Percentiles rank a stretch among this genome's conserved stretches.
Conservation (phyloP, 1,140 invertebrate genomes). For the Polypedilum pembai region DNA sequence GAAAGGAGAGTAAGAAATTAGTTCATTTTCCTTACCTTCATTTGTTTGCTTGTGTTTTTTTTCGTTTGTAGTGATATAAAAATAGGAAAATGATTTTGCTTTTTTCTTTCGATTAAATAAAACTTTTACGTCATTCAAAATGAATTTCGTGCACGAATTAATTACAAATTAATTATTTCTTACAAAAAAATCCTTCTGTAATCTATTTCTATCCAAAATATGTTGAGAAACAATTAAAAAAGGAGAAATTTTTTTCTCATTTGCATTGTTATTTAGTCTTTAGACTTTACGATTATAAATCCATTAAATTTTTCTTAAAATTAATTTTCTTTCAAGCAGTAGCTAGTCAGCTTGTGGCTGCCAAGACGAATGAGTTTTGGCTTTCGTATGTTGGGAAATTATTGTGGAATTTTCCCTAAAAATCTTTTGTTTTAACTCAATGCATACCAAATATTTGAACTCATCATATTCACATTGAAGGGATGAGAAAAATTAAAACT, state of each 20-base stretch:
- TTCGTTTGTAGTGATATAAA: neutral
- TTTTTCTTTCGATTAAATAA: neutral
- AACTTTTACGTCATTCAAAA: neutral
- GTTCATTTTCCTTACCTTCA: neutral
- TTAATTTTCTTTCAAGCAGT: neutral
- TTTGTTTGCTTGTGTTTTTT: neutral
- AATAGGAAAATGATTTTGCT: neutral
- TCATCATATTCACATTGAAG: neutral
- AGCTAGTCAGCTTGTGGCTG: neutral
- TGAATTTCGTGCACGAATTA: slow-evolving; percentile 4
- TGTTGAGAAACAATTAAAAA: neutral
- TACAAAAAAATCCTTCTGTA: neutral
- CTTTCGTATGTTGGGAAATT: neutral
- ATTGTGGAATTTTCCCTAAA: neutral
- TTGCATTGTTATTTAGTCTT: neutral
- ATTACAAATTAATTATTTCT: slow-evolving; percentile 20
- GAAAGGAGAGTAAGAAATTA: neutral
- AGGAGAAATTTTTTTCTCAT: neutral
- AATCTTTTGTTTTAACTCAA: neutral
- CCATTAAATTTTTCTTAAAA: neutral
- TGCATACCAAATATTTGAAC: neutral
- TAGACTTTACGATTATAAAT: slow-evolving; percentile 10
- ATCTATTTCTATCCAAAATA: neutral
- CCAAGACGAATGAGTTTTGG: neutral
- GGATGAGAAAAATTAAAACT: neutral